Evolutionary conservation across 37 sponge, comb jelly and placozoan genomes (phyloP).

Genomic region (Oscarella lobularis): DNA sequence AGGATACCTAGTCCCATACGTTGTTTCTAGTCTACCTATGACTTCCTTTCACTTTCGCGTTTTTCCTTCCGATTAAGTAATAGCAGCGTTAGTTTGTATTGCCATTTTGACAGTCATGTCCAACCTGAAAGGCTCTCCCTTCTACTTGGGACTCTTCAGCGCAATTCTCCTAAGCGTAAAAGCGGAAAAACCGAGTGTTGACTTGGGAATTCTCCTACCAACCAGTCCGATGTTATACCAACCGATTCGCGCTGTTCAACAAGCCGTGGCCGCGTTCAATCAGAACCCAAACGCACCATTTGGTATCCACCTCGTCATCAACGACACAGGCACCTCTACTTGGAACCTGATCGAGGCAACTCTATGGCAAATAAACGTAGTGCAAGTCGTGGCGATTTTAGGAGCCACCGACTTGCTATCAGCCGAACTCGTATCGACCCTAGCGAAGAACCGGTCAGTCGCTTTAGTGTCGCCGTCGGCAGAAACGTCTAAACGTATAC

Average conservation of each 20-base stretch:
- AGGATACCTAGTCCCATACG: too few species aligned
- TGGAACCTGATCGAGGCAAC: not conserved
- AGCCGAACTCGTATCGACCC: not conserved
- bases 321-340: not conserved
- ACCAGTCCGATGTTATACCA: not conserved
- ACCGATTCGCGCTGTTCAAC: not conserved
- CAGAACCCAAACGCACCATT: not conserved
- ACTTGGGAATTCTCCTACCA: not conserved
- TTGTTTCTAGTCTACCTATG: too few species aligned
- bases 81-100: too few species aligned
- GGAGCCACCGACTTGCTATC: not conserved
- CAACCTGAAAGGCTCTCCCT: too few species aligned
- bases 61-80: too few species aligned
- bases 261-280: not conserved
- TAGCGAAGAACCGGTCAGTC: not conserved
- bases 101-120: too few species aligned
- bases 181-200: too few species aligned
- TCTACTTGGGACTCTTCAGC: too few species aligned
- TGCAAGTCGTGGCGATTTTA: not conserved
- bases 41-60: too few species aligned
- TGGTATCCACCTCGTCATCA: not conserved
- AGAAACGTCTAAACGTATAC: not conserved
- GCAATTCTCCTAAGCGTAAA: too few species aligned
- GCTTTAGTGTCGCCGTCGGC: not conserved
- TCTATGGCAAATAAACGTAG: conserved; percentile 3